Conservation (phyloP, 2,113 vertebrate genomes). For the Chloropsis hardwickii region DNA sequence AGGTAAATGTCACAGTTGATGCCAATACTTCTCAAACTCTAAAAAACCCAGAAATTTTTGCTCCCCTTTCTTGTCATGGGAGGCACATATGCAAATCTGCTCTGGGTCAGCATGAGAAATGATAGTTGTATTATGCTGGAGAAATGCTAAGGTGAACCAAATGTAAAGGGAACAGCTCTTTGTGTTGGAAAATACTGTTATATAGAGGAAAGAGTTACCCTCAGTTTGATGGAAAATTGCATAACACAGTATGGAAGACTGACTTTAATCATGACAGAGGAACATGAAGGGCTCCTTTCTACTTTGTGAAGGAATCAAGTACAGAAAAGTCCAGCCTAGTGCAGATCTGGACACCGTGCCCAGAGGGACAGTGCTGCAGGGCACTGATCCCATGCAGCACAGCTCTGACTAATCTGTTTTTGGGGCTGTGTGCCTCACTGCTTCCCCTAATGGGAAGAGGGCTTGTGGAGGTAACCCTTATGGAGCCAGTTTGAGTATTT, state of each 20-base stretch:
- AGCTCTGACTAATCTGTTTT: not conserved
- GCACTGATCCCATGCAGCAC: accelerated
- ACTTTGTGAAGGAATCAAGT: not conserved
- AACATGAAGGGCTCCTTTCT: accelerated
- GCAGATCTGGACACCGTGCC: not conserved
- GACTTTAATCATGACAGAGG: not conserved
- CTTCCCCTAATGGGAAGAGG: not conserved
- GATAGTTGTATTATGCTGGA: not conserved
- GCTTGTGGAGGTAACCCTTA: not conserved
- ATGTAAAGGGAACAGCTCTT: not conserved
- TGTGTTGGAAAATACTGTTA: not conserved
- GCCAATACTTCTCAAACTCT: not conserved
- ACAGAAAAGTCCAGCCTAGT: not conserved
- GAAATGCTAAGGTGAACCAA: not conserved
- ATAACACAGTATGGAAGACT: accelerated
- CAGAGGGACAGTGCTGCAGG: not conserved
- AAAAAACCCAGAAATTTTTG: not conserved
- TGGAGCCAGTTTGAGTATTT: not conserved
- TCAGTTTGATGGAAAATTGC: not conserved
- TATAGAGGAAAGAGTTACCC: not conserved
- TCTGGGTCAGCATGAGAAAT: not conserved
- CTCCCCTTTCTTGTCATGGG: not conserved
- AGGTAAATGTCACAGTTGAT: not conserved
- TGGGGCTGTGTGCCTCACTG: not conserved
- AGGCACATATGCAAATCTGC: not conserved